Evolutionary conservation across 2,888 invertebrate species (phyloP).

Genomic region (Caenorhabditis sp.): DNA sequence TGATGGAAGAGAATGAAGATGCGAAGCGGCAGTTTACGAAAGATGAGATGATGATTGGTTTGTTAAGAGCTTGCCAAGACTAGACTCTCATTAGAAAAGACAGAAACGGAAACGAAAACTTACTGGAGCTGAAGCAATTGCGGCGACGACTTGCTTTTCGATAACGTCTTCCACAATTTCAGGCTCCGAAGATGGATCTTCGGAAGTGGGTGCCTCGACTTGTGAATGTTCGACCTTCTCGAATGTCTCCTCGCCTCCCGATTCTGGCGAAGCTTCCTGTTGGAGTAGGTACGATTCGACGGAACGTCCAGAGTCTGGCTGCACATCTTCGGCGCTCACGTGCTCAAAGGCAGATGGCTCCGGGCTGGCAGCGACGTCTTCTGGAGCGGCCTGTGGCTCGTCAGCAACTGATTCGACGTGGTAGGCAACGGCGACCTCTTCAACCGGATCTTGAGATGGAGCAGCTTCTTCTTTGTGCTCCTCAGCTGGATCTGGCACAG

Average conservation of each 20-base stretch:
- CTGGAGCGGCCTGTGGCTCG: conserved; percentile 34
- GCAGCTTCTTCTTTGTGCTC: conserved; percentile 3
- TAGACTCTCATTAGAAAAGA: conserved; percentile 4
- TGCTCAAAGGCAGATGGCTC: conserved; percentile 25
- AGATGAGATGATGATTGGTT: conserved; percentile 13
- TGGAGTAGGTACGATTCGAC: not conserved
- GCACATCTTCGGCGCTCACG: conserved; percentile 22
- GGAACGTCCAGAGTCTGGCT: conserved; percentile 19
- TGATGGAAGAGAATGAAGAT: conserved; percentile 1
- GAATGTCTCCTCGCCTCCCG: conserved; percentile 41
- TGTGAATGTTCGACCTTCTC: conserved; percentile 56
- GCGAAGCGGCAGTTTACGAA: not conserved
- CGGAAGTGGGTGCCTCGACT: conserved; percentile 45
- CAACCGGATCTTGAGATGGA: not conserved
- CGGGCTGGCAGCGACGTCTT: conserved; percentile 4
- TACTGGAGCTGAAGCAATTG: conserved; percentile 40
- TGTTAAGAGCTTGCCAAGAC: too few relatives aligned
- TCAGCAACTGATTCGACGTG: conserved; percentile 41
- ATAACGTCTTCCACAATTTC: conserved; percentile 52
- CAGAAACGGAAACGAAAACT: conserved; percentile 14
- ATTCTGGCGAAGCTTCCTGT: conserved; percentile 1
- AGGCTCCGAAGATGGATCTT: conserved; percentile 48
- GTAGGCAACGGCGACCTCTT: conserved; percentile 34
- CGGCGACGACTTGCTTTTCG: conserved; percentile 32
- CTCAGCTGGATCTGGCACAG: conserved; percentile 20